phyloP scores from a whole-genome alignment of 2,888 invertebrate species.

The Atherix ibis region DNA sequence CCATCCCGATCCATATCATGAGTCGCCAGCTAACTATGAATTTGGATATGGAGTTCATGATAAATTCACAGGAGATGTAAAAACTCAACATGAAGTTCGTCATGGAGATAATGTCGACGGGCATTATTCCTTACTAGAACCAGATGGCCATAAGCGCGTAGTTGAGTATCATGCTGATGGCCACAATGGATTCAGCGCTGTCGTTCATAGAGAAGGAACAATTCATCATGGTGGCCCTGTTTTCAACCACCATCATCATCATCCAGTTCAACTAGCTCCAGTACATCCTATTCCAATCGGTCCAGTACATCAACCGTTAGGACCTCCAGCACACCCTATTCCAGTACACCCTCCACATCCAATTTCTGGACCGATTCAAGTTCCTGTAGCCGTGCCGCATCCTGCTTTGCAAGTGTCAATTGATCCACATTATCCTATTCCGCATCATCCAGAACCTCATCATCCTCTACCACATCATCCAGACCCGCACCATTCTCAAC shows the following conservation, averaged over 20 bases:
- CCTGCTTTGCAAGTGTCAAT: too few relatives aligned
- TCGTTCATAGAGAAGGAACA: constrained; percentile 23
- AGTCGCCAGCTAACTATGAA: constrained; percentile 21
- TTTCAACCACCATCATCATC: constrained; percentile 11
- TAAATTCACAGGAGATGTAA: constrained; percentile 28
- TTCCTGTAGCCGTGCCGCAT: too few relatives aligned
- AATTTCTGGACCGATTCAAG: too few relatives aligned
- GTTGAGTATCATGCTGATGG: constrained; percentile 31
- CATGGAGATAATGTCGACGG: constrained; percentile 30
- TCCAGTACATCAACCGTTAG: constrained; percentile 2
- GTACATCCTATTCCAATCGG: constrained; percentile 1
- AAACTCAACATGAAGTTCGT: constrained; percentile 31
- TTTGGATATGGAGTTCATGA: constrained; percentile 31
- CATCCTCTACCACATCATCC: constrained; percentile 1
- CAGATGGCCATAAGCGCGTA: constrained; percentile 29
- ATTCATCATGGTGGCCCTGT: constrained; percentile 6
- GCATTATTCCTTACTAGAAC: constrained; percentile 28
- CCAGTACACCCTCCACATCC: constrained; percentile 1
- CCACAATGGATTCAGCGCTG: constrained; percentile 27
- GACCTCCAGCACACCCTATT: not conserved
- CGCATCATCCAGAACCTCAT: constrained; percentile 2
- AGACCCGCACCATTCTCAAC: too few relatives aligned
- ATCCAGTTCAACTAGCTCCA: not conserved
- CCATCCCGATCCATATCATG: not conserved
- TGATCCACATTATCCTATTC: constrained; percentile 2